Conservation (phyloP, 2,888 invertebrate species). For the Plemyria rubiginata region DNA sequence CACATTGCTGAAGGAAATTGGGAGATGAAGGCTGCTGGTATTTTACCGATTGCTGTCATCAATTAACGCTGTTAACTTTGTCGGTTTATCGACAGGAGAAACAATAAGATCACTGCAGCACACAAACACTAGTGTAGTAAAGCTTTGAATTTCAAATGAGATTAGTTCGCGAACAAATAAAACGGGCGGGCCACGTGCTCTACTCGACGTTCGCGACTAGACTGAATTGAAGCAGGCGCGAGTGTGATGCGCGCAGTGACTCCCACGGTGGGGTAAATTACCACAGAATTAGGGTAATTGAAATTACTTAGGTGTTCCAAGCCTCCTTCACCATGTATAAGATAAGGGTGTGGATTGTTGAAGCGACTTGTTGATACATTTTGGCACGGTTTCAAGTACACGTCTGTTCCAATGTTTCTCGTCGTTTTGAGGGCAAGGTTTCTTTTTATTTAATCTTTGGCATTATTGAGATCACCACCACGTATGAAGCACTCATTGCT, state of each 20-base stretch:
- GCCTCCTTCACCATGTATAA: conserved; percentile 11
- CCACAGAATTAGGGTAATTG: conserved; percentile 57
- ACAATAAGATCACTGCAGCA: conserved; percentile 36
- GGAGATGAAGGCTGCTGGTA: conserved; percentile 1
- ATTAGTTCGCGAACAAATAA: conserved; percentile 51
- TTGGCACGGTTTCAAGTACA: conserved; percentile 39
- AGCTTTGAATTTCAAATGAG: conserved; percentile 42
- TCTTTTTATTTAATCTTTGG: conserved; percentile 8
- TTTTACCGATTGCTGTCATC: conserved; percentile 13
- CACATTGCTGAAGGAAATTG: conserved; percentile 9
- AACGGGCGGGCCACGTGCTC: conserved; percentile 45
- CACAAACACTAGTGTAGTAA: conserved; percentile 45
- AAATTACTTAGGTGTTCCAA: conserved; percentile 22
- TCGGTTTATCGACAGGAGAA: conserved; percentile 3
- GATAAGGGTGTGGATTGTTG: conserved; percentile 17
- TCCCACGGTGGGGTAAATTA: conserved; percentile 56
- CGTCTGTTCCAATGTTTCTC: conserved; percentile 19
- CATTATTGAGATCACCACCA: conserved; percentile 5
- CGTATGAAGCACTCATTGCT: conserved; percentile 2
- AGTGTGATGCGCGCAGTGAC: conserved; percentile 54
- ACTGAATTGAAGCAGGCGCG: conserved; percentile 66
- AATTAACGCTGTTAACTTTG: conserved; percentile 4
- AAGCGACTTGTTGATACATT: conserved; percentile 41
- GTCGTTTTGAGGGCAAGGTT: conserved; percentile 17
- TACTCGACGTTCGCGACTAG: conserved; percentile 52